phyloP scores from a whole-genome alignment of 2,113 vertebrate species.

The Nothoprocta perdicaria region DNA sequence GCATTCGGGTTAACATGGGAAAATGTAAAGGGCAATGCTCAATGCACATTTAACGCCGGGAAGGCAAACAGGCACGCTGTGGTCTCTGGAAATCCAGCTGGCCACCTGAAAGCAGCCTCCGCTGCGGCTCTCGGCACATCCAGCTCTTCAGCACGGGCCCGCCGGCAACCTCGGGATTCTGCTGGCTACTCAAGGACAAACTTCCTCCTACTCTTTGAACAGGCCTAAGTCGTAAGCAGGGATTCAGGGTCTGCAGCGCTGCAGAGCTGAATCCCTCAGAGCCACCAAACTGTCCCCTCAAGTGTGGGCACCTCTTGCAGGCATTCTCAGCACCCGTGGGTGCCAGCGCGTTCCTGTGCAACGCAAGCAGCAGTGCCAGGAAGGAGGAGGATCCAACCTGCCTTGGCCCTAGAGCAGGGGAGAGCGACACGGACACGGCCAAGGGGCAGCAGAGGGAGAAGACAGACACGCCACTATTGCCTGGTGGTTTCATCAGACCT shows the following conservation, averaged over 20 bases:
- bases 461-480: fast-evolving
- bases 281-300: neutral
- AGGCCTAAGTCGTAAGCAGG: neutral
- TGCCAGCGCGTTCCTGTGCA: neutral
- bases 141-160: neutral
- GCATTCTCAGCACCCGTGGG: neutral
- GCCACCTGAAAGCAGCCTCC: neutral
- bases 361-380: neutral
- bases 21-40: fast-evolving
- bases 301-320: fast-evolving
- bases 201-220: neutral
- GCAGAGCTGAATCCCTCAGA: neutral
- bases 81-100: neutral
- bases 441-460: neutral
- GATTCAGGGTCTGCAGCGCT: fast-evolving
- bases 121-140: neutral
- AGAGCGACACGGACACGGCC: neutral
- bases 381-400: neutral
- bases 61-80: neutral
- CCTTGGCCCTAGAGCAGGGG: neutral
- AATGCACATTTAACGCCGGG: fast-evolving
- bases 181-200: neutral
- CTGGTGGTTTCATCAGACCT: neutral
- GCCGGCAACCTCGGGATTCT: neutral
- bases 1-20: fast-evolving